A percentile compares a stretch with the other conserved stretches of the same genome.
phyloP scores from a whole-genome alignment of 2,113 vertebrate species.

The Hemiprocne comata region DNA sequence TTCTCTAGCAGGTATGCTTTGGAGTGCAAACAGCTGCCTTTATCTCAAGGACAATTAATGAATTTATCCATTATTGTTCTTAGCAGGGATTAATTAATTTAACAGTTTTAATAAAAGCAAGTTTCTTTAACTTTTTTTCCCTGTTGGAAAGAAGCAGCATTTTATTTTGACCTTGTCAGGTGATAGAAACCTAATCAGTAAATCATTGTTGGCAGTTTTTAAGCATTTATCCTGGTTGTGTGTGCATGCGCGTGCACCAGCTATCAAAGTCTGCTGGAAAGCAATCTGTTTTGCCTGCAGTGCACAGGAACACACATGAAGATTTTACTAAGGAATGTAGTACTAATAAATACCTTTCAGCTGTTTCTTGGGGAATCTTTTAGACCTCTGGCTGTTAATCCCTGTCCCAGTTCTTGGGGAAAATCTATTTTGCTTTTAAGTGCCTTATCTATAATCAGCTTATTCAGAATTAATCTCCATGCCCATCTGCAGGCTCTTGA shows the following conservation, averaged over 20 bases:
- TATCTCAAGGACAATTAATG: background rate
- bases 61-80: background rate
- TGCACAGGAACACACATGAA: background rate
- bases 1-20: background rate
- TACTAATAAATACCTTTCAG: slow-evolving; percentile 1
- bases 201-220: background rate
- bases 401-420: slow-evolving; percentile 62
- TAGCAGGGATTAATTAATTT: background rate
- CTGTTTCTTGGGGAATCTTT: slow-evolving; percentile 40
- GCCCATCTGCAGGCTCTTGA: slow-evolving; percentile 34
- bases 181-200: background rate
- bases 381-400: slow-evolving; percentile 61
- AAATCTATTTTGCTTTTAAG: slow-evolving; percentile 59
- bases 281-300: background rate
- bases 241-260: rapidly evolving
- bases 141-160: background rate
- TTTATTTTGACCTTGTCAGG: background rate
- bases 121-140: background rate
- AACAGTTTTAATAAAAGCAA: background rate
- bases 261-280: background rate
- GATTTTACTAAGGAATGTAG: background rate
- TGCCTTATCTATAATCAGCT: slow-evolving; percentile 60
- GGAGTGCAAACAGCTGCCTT: background rate
- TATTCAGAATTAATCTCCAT: slow-evolving; percentile 42
- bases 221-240: background rate